A percentile compares a stretch with the other conserved stretches of the same genome.
Evolutionary conservation across 2,888 invertebrate genomes (phyloP).

Genomic region (Eumacrocentrus americanus): DNA sequence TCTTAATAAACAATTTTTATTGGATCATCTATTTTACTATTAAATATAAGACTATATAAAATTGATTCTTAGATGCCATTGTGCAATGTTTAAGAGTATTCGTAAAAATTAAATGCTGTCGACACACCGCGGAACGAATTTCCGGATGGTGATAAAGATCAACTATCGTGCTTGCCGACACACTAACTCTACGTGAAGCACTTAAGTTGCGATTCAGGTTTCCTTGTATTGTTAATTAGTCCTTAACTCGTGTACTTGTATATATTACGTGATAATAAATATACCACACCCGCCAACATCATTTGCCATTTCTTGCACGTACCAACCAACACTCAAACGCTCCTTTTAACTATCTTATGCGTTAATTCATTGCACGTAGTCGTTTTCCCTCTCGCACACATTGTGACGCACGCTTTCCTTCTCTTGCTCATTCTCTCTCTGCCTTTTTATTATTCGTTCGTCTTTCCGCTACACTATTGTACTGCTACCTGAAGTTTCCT

Average conservation of each 20-base stretch:
- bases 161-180: slow-evolving; percentile 10
- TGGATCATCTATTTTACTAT: no score
- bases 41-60: no score
- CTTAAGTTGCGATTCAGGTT: slow-evolving; percentile 42
- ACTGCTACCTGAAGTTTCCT: slow-evolving; percentile 40
- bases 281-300: slow-evolving; percentile 17
- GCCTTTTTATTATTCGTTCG: slow-evolving; percentile 38
- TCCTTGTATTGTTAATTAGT: slow-evolving; percentile 38
- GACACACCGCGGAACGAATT: slow-evolving; percentile 20
- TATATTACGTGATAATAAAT: slow-evolving; percentile 26
- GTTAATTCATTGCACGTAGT: slow-evolving; percentile 20
- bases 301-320: slow-evolving; percentile 7
- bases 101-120: slow-evolving; percentile 14
- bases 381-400: slow-evolving; percentile 7
- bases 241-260: slow-evolving; percentile 34
- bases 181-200: slow-evolving; percentile 37
- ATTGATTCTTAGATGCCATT: not conserved
- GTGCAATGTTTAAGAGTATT: not conserved
- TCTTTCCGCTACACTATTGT: slow-evolving; percentile 43
- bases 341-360: slow-evolving; percentile 18
- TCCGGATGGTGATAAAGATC: slow-evolving; percentile 20
- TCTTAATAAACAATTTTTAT: no score
- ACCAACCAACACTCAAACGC: slow-evolving; percentile 25
- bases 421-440: slow-evolving; percentile 30
- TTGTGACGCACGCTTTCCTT: slow-evolving; percentile 30